A percentile compares a stretch with the other conserved stretches of the same genome.
Evolutionary conservation across 1,140 invertebrate genomes (phyloP).

Genomic region (Anadara kagoshimensis): DNA sequence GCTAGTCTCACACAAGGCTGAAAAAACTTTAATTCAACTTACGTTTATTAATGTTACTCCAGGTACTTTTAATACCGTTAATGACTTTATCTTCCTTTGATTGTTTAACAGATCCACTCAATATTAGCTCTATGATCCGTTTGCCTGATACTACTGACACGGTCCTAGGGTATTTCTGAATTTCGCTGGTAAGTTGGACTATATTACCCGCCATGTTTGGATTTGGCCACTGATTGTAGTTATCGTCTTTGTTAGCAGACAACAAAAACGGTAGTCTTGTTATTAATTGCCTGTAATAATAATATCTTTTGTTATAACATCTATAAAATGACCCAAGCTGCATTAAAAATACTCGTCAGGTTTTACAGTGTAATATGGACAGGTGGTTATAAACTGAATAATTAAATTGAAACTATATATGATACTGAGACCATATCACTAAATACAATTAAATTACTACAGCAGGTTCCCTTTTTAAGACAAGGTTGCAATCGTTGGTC

Average conservation of each 20-base stretch:
- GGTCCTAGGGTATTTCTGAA: not conserved
- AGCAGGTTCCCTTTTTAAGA: too few species aligned
- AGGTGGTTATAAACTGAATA: too few species aligned
- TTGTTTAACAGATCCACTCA: not conserved
- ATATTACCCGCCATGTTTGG: slow-evolving; percentile 11
- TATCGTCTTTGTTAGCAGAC: not conserved
- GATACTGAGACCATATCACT: too few species aligned
- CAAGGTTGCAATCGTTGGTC: too few species aligned
- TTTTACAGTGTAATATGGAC: too few species aligned
- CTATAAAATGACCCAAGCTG: too few species aligned
- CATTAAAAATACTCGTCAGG: too few species aligned
- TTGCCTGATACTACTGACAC: not conserved
- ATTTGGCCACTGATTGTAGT: not conserved
- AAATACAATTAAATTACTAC: too few species aligned
- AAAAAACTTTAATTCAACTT: not conserved
- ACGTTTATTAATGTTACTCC: slow-evolving; percentile 6
- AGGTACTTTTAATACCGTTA: not conserved
- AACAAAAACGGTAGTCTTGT: slow-evolving; percentile 1
- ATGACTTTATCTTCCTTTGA: not conserved
- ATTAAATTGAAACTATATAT: too few species aligned
- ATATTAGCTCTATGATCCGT: not conserved
- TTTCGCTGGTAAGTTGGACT: not conserved
- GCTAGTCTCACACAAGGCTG: not conserved
- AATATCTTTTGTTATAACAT: too few species aligned
- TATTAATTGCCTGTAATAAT: not conserved